Conservation (phyloP, 2,797 vertebrate genomes). For the Eulemur mongoz region DNA sequence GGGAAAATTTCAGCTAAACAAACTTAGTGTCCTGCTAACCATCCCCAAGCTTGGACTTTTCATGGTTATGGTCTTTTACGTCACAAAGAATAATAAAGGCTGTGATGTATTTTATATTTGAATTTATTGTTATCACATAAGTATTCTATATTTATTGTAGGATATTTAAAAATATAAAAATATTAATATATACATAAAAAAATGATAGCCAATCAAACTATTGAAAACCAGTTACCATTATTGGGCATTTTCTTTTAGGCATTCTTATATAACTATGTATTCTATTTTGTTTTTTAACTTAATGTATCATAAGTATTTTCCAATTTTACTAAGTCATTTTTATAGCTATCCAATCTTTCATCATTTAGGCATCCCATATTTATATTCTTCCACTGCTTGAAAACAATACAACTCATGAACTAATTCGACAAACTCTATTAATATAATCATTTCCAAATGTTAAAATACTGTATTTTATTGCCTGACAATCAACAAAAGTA, state of each 20-base stretch:
- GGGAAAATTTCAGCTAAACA: background rate
- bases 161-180: background rate
- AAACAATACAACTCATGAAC: background rate
- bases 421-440: background rate
- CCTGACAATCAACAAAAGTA: background rate
- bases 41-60: background rate
- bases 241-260: background rate
- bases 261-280: background rate
- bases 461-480: background rate
- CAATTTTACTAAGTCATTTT: background rate
- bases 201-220: background rate
- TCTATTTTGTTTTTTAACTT: background rate
- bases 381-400: background rate
- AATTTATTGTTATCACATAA: background rate
- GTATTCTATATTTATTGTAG: background rate
- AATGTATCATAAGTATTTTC: background rate
- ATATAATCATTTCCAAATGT: background rate
- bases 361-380: background rate
- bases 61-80: background rate
- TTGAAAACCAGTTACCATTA: background rate
- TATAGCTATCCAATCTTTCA: background rate
- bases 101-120: background rate
- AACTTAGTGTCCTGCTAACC: background rate
- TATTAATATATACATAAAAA: background rate
- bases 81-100: background rate